Evolutionary conservation across 2,113 vertebrate species (phyloP), one percentile per base, ranked within the genome.

Genomic region (Butastur rufipennis): DNA sequence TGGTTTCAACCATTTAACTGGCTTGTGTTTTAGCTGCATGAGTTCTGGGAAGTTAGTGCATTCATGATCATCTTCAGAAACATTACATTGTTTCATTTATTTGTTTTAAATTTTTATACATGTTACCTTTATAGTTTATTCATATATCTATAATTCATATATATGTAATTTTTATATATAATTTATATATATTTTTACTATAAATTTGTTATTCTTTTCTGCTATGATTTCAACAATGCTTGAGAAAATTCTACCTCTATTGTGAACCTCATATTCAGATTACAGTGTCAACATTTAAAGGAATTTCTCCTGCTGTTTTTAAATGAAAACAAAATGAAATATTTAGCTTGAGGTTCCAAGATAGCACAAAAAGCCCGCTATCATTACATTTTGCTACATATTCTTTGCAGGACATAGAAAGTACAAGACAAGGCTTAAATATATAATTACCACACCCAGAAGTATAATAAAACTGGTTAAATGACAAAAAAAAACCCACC

Each of bases 11-110:
- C 32, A 27, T 61, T 92, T 58, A 88, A 43, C 11, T 73, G 55
- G 27, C 7, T 42, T 1, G 0, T 45, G 9, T 9, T 43, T 72
- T 10, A 90, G 4, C 9, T 48, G 16, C 27, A 6, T 2, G 7
- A 40, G 13, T 53, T 81, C 42, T 74, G 14, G 34, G 8, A 47
- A 78, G 31, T 27, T 15, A 47, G 4, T 65, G 7, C 6, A 59
- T 34, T 36, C 34, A 25, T 2, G 1, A 18, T 45, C 14, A 58
- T n/a, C 45, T 68, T 91, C 59, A 65, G 48, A 86, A 93, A 50
- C 17, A 65, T 25, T 52, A 26, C 2, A 7, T 31, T 32, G 5
- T 7, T 22, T 73, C 77, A n/a, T 38, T 56, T 36, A 16, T 43
- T 84, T 62, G 1, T 27, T 77, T 59, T 40, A 63, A 18, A 29